phyloP scores from a whole-genome alignment of 2,888 invertebrate species.

The Leptura quadrifasciata region DNA sequence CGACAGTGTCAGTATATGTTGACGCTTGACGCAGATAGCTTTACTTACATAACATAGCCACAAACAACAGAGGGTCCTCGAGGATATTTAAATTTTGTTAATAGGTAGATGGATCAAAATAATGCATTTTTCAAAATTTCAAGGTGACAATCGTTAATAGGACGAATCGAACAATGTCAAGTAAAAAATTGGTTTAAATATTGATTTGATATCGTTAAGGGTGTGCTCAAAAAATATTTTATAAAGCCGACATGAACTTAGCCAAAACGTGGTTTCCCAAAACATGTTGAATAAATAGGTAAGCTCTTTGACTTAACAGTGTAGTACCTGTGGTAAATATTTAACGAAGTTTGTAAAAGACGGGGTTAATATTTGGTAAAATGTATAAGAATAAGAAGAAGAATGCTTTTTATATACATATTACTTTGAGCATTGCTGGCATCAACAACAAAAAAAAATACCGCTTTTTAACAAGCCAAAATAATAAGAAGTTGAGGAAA shows the following conservation, averaged over 20 bases:
- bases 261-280: neutral
- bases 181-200: too few relatives aligned
- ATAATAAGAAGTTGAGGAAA: neutral
- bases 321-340: conserved; percentile 1
- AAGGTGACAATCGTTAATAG: too few relatives aligned
- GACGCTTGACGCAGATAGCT: too few relatives aligned
- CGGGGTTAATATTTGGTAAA: neutral
- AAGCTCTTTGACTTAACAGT: neutral
- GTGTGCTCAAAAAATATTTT: neutral
- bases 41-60: too few relatives aligned
- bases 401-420: neutral
- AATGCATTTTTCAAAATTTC: too few relatives aligned
- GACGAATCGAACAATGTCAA: too few relatives aligned
- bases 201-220: neutral
- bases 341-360: neutral
- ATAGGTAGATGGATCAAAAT: too few relatives aligned
- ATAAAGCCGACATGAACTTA: neutral
- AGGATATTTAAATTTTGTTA: too few relatives aligned
- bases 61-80: too few relatives aligned
- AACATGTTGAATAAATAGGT: neutral
- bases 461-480: neutral
- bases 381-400: neutral
- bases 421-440: neutral
- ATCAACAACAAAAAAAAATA: neutral
- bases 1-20: too few relatives aligned